Conservation (phyloP, 2,797 vertebrate species). For the Sphenopsis melanotis region DNA sequence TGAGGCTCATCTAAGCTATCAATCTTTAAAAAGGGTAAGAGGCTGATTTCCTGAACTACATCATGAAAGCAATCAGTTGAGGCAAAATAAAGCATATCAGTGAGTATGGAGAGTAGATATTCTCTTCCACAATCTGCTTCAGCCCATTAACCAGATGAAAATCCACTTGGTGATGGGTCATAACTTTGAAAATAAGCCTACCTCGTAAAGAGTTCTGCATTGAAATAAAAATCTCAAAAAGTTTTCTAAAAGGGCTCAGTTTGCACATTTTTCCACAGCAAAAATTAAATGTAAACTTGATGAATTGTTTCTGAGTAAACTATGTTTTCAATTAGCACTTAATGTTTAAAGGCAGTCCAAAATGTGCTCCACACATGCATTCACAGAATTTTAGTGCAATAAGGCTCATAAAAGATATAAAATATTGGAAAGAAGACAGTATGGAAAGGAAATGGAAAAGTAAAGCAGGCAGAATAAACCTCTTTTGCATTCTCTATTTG, state of each 20-base stretch:
- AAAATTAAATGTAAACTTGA: background rate
- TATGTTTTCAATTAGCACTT: conserved; percentile 10
- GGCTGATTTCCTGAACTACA: background rate
- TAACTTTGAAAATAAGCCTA: background rate
- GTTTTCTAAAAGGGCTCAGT: background rate
- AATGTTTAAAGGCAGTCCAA: background rate
- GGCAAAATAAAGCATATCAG: background rate
- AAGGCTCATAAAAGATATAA: background rate
- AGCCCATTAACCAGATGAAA: background rate
- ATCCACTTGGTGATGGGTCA: background rate
- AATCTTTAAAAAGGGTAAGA: background rate
- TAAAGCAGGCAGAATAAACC: background rate
- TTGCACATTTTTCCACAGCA: background rate
- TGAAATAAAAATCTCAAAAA: background rate
- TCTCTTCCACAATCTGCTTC: background rate
- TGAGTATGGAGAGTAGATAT: background rate
- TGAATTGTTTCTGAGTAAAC: background rate
- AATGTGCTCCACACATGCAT: conserved; percentile 24
- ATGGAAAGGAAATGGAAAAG: conserved; percentile 42
- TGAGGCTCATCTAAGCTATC: background rate
- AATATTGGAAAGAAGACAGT: conserved; percentile 11
- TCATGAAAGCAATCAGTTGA: background rate
- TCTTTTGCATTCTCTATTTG: conserved; percentile 21
- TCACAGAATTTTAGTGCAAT: conserved; percentile 1
- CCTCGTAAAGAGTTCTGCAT: background rate